Base-by-base conservation (phyloP, 1,140 invertebrate genomes). In the Colletes gigas region DNA sequence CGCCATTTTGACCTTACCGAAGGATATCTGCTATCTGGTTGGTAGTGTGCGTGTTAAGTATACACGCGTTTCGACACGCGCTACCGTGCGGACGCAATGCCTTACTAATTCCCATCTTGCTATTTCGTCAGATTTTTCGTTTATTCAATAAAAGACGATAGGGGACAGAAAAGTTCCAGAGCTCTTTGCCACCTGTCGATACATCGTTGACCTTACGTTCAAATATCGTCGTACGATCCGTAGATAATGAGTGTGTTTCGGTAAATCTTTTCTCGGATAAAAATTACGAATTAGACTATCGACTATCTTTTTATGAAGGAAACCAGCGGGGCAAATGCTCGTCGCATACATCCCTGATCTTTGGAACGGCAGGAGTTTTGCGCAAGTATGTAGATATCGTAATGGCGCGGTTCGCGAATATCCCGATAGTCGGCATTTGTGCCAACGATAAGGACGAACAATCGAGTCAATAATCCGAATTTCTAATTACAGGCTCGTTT, bases 1-100 rank as follows among this genome's bases (percentile, higher is more conserved):
- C 90, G 90, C 90, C 91, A 92, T 92, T 92, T 92, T 92, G 91
- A 92, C 91, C 90, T 92, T 92, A 91, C 78, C 88, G 89, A 92
- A 92, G 91, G 90, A 92, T 92, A 92, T 92, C 90, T 87, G 85
- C 83, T 89, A 88, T 88, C 88, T 86, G 66, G 60, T 59, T 12
- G 19, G 30, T 60, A 70, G 74, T 59, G 47, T 68, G 63, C 66
- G 80, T 70, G 55, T 19, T n/a, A 17, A 59, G 50, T 47, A 15
- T 52, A 50, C 62, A 21, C n/a, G 71, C 63, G 72, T 87, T 85
- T 88, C 88, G 81, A 87, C 78, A 82, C 79, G 12, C 73, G 44
- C 78, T 55, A 57, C 80, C n/a, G 15, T 19, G 44, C 17, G 60
- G 69, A 82, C 84, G 83, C 83, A 81, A 85, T 72, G 55, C 83